Base-by-base conservation (phyloP, 2,113 vertebrate species). In the Lucifuga dentata region DNA sequence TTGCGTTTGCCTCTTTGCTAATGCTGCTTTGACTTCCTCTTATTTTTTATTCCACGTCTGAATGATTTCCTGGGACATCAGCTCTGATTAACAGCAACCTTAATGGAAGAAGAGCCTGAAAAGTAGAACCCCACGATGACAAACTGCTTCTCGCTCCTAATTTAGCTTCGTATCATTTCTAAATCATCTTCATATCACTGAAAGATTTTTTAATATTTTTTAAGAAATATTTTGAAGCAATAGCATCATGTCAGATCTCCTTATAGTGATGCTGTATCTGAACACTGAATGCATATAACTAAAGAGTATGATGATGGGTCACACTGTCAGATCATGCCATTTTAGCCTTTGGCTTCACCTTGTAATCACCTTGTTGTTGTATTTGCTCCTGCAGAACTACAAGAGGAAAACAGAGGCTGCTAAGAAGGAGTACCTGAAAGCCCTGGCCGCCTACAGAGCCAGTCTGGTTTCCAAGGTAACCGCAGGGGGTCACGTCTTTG, bases 401-500 rank as follows among this genome's bases (percentile, higher is more conserved):
- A 99, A 99, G 93, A 96, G 96, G 93, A 99, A 99, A 95, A 98
- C 97, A 6, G 97, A 99, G 93, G 97, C 97, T 0, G 98, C 98
- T 0, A 99, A 99, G 94, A 99, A 99, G 91, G 98, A 99, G 75
- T 99, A 99, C 90, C 94, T 99, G 92, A 99, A 99, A 91, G 98
- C 98, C 68, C 93, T 99, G 90, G 97, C 98, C 3, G 96, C 97
- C 3, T 99, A 99, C 94, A 88, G 97, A 93, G 98, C 97, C 89
- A 99, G 97, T 88, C 95, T 99, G 44, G 95, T 99, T 94, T 98
- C 98, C 94, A 99, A 99, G 98, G 98, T 99, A 96, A 95, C 90
- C 49, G 50, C 50, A 3, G 67, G 81, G 86, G 90, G 89, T 92
- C 89, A 91, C 65, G 59, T 89, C 86, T 93, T 90, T 91, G 89